Base-by-base conservation (phyloP, 1,140 invertebrate species). In the Dysdera silvatica region DNA sequence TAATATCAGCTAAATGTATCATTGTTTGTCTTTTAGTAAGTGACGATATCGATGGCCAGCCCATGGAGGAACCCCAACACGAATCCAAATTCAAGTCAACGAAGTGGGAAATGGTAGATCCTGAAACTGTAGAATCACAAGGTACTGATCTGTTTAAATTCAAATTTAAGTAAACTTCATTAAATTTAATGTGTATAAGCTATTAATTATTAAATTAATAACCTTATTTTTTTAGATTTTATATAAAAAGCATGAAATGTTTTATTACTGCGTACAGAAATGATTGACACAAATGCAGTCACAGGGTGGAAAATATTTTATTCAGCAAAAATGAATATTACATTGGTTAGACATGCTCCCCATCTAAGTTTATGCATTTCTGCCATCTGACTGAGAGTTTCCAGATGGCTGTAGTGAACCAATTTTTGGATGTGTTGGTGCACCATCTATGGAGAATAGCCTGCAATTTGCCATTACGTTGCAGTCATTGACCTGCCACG, bases 51-150 rank as follows among this genome's bases (percentile, higher is more conserved):
- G 89, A 91, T 78, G 88, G 89, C 10, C 75, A 86, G 16, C 88
- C 88, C 1, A 76, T 90, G 68, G 84, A 85, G 28, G 68, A 71
- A 18, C 18, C 55, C 16, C 35, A 20, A 51, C 24, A 40, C 12
- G 54, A 57, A 26, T 63, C 61, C 16, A 63, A 63, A 56, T 63
- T 63, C 41, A 63, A 63, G 37, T 87, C 88, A 8, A 95, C 92
- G 0, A 89, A 91, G 73, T 98, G 94, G 94, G 94, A 98, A 82
- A 92, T 87, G 28, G 88, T 97, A 6, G 91, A 95, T 78, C 88
- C 88, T 2, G 84, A 89, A 71, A 82, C 87, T 74, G 82, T 88
- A 28, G 87, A 91, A 75, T 87, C 87, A 16, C 88, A 91, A 76
- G 69, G 49, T 65, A 52, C 16, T 26, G 23, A 14, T 16, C 7